phyloP scores from a whole-genome alignment of 2,797 vertebrate genomes.

The Myotis vivesi region DNA sequence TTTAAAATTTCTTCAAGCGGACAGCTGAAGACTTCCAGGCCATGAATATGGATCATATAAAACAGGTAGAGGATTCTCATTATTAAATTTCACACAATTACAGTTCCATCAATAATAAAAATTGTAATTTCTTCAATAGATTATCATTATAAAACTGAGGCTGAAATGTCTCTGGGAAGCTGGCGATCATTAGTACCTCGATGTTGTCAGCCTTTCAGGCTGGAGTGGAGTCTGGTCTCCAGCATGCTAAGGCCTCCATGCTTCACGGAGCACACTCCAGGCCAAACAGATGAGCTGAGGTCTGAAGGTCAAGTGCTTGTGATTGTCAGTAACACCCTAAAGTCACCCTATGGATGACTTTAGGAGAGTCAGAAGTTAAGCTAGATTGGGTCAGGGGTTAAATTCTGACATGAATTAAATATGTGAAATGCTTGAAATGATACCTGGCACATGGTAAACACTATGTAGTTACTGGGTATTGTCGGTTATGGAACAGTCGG shows the following conservation, averaged over 20 bases:
- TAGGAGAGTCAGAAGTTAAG: not conserved
- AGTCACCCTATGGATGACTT: not conserved
- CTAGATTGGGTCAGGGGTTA: not conserved
- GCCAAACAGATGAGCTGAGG: not conserved
- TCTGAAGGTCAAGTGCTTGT: not conserved
- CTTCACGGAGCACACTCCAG: not conserved
- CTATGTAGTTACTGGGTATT: not conserved
- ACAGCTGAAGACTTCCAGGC: not conserved
- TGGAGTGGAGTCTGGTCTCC: not conserved
- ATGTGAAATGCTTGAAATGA: not conserved
- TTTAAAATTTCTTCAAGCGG: not conserved
- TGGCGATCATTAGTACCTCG: not conserved
- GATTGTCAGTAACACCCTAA: too few relatives aligned
- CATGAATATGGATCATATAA: not conserved
- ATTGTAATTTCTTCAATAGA: not conserved
- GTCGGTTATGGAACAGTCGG: too few relatives aligned
- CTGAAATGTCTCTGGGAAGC: not conserved
- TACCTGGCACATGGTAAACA: not conserved
- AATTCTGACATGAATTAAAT: not conserved
- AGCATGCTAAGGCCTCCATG: not conserved
- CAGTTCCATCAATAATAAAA: not conserved
- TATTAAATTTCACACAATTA: constrained; percentile 31
- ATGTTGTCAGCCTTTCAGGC: not conserved
- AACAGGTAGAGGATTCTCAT: not conserved
- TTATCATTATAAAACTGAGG: not conserved